Evolutionary conservation across 2,888 invertebrate genomes (phyloP), one percentile per base, ranked within the genome.

Genomic region (Hoplodrina ambigua): DNA sequence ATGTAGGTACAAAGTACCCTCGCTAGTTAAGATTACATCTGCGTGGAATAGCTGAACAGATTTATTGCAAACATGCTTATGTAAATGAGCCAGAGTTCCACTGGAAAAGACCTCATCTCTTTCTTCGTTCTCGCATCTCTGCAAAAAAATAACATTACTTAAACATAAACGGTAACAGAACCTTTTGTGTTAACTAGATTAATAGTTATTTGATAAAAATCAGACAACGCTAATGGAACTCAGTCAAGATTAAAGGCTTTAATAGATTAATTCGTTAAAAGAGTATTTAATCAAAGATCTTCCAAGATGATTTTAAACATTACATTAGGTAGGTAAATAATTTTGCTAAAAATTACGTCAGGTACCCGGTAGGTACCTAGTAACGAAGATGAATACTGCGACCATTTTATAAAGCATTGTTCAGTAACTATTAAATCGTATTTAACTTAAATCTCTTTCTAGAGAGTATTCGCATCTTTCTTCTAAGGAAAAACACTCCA

Each of bases 401-500:
- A 69, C 55, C 15, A 69, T 69, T 54, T 49, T 49, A 20, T 37
- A 19, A 54, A 46, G 17, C 13, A 44, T 44, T 15, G 44, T 44
- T 44, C 3, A 44, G 5, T 37, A 8, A 37, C 7, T 37, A 37
- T 44, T 44, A 44, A 44, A 44, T 44, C 15, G 44, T 44, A 44
- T 44, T 44, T 46, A 46, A 15, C 46, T 46, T 6, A 17, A 46
- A 59, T 19, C 13, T 37, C 11, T 61, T 46, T 52, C 64, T 59
- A 72, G 79, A 80, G 7, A 78, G 69, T 44, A 71, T 77, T 25
- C 25, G 25, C 25, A 25, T 25, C 52, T 72, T 69, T 81, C 78
- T 78, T 84, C 69, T n/a, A 83, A 85, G 86, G 81, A 80, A 85
- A 87, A 86, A 85, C 75, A 85, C 83, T 87, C 62, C 72, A 81